Evolutionary conservation across 1,140 invertebrate species (phyloP).

Genomic region (Nymphalis io): DNA sequence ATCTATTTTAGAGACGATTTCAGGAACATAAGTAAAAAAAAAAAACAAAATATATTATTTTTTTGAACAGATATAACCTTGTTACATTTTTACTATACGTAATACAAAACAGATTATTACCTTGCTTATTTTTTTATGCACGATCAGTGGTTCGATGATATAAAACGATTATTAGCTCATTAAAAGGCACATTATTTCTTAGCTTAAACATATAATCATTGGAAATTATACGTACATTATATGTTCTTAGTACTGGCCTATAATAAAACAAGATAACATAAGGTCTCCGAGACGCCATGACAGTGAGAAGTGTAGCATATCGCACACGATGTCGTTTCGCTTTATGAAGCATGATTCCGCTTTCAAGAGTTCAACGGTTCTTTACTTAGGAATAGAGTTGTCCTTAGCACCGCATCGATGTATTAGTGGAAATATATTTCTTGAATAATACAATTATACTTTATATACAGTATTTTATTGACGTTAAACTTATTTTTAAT

Average conservation of each 20-base stretch:
- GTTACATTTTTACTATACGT: too few relatives aligned
- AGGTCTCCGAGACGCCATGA: conserved; percentile 23
- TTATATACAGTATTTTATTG: too few relatives aligned
- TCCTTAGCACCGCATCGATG: not conserved
- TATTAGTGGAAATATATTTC: not conserved
- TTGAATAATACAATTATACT: too few relatives aligned
- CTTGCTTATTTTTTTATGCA: not conserved
- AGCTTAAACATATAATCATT: not conserved
- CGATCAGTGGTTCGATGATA: conserved; percentile 1
- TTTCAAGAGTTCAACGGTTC: conserved; percentile 42
- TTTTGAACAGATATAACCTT: too few relatives aligned
- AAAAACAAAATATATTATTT: too few relatives aligned
- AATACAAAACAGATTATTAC: not conserved
- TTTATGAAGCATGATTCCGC: conserved; percentile 60
- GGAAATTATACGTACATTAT: not conserved
- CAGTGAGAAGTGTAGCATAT: conserved; percentile 51
- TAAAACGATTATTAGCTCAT: conserved; percentile 5
- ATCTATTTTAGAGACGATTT: too few relatives aligned
- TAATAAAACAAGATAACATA: conserved; percentile 19
- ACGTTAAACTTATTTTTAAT: too few relatives aligned
- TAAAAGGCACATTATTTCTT: not conserved
- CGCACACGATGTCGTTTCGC: conserved; percentile 53
- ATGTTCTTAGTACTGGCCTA: not conserved
- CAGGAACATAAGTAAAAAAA: too few relatives aligned
- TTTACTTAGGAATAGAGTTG: conserved; percentile 15